Evolutionary conservation across 1,140 invertebrate species (phyloP).

Genomic region (Calephelis nemesis): DNA sequence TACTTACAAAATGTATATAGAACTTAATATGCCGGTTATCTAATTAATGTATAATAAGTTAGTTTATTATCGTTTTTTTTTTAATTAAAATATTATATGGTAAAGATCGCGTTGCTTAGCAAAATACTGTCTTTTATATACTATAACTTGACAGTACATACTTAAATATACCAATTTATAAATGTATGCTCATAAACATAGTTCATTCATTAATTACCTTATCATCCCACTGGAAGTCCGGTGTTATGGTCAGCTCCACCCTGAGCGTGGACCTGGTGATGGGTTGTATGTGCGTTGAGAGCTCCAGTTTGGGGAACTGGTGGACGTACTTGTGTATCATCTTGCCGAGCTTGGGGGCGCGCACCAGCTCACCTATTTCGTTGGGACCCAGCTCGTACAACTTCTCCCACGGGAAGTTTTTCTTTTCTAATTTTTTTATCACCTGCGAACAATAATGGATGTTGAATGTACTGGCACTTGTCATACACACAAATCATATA

Average conservation of each 20-base stretch:
- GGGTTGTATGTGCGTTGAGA: slow-evolving; percentile 98
- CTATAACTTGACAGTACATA: too few relatives aligned
- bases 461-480: too few relatives aligned
- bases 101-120: too few relatives aligned
- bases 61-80: too few relatives aligned
- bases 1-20: too few relatives aligned
- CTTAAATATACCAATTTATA: too few relatives aligned
- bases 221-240: slow-evolving; percentile 99
- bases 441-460: slow-evolving; percentile 61
- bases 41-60: too few relatives aligned
- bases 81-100: too few relatives aligned
- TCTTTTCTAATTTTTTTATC: slow-evolving; percentile 99
- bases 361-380: slow-evolving; percentile 98
- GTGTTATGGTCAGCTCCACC: slow-evolving; percentile 98
- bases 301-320: slow-evolving; percentile 96
- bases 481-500: too few relatives aligned
- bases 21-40: too few relatives aligned
- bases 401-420: slow-evolving; percentile 95
- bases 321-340: slow-evolving; percentile 99
- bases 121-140: too few relatives aligned
- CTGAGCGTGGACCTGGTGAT: slow-evolving; percentile 96
- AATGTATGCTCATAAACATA: too few relatives aligned
- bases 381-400: slow-evolving; percentile 97
- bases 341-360: slow-evolving; percentile 97
- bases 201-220: slow-evolving; percentile 77